Evolutionary conservation across 1,140 invertebrate species (phyloP).

Genomic region (Apolygus lucorum): DNA sequence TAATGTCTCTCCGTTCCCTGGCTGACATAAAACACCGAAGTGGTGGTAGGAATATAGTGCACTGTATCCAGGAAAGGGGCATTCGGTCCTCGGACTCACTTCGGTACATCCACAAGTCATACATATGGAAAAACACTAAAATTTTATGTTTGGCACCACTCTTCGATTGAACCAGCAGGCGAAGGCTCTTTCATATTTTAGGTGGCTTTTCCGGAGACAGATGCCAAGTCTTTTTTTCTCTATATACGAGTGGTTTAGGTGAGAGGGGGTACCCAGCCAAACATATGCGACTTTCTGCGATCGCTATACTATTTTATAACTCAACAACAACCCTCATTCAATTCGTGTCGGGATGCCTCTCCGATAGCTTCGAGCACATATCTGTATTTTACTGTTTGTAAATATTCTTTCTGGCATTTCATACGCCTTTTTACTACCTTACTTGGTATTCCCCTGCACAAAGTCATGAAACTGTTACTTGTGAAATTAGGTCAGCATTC

Average conservation of each 20-base stretch:
- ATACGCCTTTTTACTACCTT: too few relatives aligned
- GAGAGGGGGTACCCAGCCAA: background rate
- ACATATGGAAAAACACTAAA: constrained; percentile 19
- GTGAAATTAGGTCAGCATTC: too few relatives aligned
- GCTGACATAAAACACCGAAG: constrained; percentile 7
- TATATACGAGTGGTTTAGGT: background rate
- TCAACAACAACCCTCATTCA: background rate
- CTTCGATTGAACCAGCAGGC: background rate
- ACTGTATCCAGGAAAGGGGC: background rate
- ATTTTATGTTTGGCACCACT: constrained; percentile 22
- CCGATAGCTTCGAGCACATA: too few relatives aligned
- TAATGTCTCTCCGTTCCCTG: too few relatives aligned
- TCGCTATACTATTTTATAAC: background rate
- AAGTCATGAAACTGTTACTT: too few relatives aligned
- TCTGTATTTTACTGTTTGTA: too few relatives aligned
- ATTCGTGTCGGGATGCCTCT: background rate
- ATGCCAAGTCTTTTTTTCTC: background rate
- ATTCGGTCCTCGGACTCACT: background rate
- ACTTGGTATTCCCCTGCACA: too few relatives aligned
- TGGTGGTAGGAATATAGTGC: too few relatives aligned
- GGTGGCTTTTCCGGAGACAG: background rate
- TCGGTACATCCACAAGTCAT: constrained; percentile 18
- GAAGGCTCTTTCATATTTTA: constrained; percentile 15
- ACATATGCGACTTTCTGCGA: background rate
- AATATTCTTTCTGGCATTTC: too few relatives aligned